Base-by-base conservation (phyloP, 2,888 invertebrate species). In the Microctonus brassicae region DNA sequence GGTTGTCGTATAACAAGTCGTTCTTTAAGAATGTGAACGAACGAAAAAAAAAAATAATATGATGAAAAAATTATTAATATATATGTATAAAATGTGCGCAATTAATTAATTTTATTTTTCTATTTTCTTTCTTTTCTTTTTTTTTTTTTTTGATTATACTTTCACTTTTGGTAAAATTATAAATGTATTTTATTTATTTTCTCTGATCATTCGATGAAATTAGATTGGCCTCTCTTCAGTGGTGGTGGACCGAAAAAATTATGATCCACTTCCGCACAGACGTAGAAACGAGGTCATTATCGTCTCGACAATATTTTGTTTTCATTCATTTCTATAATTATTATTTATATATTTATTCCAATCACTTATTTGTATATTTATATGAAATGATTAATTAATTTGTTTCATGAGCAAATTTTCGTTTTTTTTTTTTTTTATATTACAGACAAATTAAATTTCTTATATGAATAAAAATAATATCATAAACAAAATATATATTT, bases 1-100 rank as follows among this genome's bases (percentile, higher is more conserved):
- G 61, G 71, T 68, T 61, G 39, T 72, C 73, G 73, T 55, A 75
- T 77, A 33, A 62, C 39, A 70, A 60, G n/a, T n/a, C n/a, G n/a
- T 39, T 22, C 53, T 7, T 17, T 7, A 20, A 17, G 47, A 47
- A 47, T 47, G 17, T 17, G 47, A 20, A 17, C 17, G n/a, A n/a
- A 17, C 53, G 29, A 63, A 70, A 70, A 73, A 65, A 58, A 58
- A 72, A 55, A 10, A 62, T 55, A 52, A 53, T 55, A 34, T 9
- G 57, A 26, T n/a, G 24, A 20, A 13, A 33, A 20, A n/a, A 20
- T 53, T 52, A 13, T 47, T 42, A 33, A 20, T 24, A 11, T 29
- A n/a, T 67, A 39, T 66, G 24, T 17, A 36, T 64, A 42, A 39
- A 5, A 47, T n/a, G 7, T 47, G 20, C 17, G 9, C 5, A 9